Percentiles rank a stretch among this genome's conserved stretches.
Conservation (phyloP, 2,888 invertebrate species). For the Hipparchia semele region DNA sequence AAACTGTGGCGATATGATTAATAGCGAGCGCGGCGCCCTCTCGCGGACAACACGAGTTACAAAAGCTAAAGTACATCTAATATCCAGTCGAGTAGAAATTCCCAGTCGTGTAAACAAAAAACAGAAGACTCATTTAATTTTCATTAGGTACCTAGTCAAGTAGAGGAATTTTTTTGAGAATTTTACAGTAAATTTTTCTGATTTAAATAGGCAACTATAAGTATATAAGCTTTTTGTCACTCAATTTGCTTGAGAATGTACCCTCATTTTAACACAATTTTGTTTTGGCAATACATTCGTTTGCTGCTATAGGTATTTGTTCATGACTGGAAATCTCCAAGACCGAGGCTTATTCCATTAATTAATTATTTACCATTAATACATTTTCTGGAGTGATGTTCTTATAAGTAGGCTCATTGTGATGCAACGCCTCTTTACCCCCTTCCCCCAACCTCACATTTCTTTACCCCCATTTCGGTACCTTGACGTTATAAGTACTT, state of each 20-base stretch:
- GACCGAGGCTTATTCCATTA: conserved; percentile 10
- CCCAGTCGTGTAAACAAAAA: not conserved
- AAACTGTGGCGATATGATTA: conserved; percentile 22
- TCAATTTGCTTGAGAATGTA: not conserved
- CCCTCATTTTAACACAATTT: no score
- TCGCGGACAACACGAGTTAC: conserved; percentile 52
- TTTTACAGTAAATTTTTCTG: no score
- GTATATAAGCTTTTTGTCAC: no score
- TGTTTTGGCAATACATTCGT: no score
- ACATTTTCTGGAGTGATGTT: conserved; percentile 41
- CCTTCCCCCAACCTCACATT: not conserved
- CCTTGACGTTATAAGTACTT: not conserved
- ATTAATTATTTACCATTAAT: conserved; percentile 24
- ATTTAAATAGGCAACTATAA: no score
- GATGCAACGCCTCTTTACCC: conserved; percentile 49
- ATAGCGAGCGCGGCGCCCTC: conserved; percentile 24
- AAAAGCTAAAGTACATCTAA: conserved; percentile 73
- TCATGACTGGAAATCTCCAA: not conserved
- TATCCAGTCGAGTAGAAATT: not conserved
- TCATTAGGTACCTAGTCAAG: not conserved
- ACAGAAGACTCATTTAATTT: not conserved
- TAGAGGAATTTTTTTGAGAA: not conserved
- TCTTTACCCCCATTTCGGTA: not conserved
- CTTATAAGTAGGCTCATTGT: conserved; percentile 45
- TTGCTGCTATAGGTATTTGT: not conserved